Percentiles rank a stretch among this genome's conserved stretches.
Evolutionary conservation across 35 echinoderm and acorn worm species (phyloP).

Genomic region (Amphiura filiformis): DNA sequence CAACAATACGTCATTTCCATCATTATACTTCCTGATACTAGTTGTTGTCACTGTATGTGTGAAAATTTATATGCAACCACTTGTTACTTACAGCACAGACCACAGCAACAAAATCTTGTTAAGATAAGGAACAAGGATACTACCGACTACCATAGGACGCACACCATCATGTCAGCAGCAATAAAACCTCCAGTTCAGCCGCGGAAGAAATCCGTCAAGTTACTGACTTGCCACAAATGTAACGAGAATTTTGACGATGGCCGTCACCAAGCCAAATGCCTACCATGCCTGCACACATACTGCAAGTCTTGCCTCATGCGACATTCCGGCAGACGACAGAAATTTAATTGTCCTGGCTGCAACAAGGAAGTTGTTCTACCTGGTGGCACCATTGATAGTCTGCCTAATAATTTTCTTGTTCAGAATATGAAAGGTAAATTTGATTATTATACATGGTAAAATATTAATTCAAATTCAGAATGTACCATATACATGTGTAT

Average conservation of each 20-base stretch:
- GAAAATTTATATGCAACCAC: too few species aligned
- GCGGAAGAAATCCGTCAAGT: not conserved
- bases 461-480: too few species aligned
- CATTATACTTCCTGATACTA: too few species aligned
- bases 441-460: too few species aligned
- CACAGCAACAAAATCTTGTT: too few species aligned
- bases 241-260: not conserved
- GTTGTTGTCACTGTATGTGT: too few species aligned
- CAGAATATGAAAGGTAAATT: not conserved
- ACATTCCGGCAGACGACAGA: not conserved
- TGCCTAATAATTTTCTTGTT: not conserved
- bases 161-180: not conserved
- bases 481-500: too few species aligned
- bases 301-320: not conserved
- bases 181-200: not conserved
- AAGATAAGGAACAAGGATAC: too few species aligned
- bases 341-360: not conserved
- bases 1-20: too few species aligned
- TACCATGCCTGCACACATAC: not conserved
- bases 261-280: not conserved
- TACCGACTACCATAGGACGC: too few species aligned
- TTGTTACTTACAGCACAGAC: too few species aligned
- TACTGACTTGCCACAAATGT: not conserved
- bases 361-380: not conserved
- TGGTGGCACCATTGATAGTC: not conserved